These are phyloP conservation scores for Cololabis saira DNA, from an alignment of 2,113 vertebrate genomes.

Conservation along the genomic window DNA sequence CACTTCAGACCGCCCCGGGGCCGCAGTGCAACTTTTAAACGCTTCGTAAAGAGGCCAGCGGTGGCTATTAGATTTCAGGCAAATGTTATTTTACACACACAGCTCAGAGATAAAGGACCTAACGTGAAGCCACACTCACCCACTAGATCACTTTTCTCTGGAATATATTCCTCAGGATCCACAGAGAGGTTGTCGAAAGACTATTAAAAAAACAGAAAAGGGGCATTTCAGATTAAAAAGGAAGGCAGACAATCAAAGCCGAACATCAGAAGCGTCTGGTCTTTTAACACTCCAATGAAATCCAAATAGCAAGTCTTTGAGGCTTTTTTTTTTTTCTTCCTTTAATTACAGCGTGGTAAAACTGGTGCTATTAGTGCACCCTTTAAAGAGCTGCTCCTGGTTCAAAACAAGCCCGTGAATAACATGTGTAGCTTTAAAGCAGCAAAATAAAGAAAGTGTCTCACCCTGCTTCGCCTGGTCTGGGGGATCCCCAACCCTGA, in stretches of 20 bases:
- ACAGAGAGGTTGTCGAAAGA: slow-evolving; percentile 93
- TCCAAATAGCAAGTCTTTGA: slow-evolving; percentile 57
- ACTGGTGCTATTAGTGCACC: slow-evolving; percentile 46
- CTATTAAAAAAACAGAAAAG: slow-evolving; percentile 69
- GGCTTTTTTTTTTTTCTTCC: slow-evolving; percentile 28
- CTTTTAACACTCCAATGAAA: slow-evolving; percentile 62
- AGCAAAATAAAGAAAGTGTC: slow-evolving; percentile 39
- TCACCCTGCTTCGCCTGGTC: slow-evolving; percentile 91
- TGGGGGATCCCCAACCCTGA: slow-evolving; percentile 89
- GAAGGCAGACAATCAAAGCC: slow-evolving; percentile 52
- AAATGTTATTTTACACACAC: slow-evolving; percentile 11
- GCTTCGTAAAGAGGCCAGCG: slow-evolving; percentile 29
- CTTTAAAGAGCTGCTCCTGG: slow-evolving; percentile 33
- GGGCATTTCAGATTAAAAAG: slow-evolving; percentile 53
- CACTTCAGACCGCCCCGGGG: slow-evolving; percentile 20
- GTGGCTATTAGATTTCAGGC: slow-evolving; percentile 30
- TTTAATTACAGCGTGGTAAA: slow-evolving; percentile 50
- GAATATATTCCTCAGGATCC: slow-evolving; percentile 86
- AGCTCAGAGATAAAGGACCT: slow-evolving; percentile 12
- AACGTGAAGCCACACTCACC: slow-evolving; percentile 66
- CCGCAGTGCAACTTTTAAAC: slow-evolving; percentile 30
- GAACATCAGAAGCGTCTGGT: slow-evolving; percentile 57
- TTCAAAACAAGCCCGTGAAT: slow-evolving; percentile 37
- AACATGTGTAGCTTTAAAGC: slow-evolving; percentile 4
- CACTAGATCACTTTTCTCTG: slow-evolving; percentile 86